phyloP scores from a whole-genome alignment of 2,888 invertebrate genomes.

The Eurytoma californica region DNA sequence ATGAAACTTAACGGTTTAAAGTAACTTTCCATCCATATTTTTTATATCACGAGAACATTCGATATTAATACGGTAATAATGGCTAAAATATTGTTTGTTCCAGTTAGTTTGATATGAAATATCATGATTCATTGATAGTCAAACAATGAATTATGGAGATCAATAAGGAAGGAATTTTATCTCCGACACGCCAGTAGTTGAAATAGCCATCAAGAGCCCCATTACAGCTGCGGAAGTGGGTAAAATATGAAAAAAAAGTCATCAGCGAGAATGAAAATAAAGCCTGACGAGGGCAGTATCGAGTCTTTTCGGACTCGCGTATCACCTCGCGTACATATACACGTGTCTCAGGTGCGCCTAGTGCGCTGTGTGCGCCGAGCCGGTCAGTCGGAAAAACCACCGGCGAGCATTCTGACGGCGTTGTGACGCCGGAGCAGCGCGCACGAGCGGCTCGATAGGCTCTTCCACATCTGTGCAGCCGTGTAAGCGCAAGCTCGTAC shows the following conservation, averaged over 20 bases:
- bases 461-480: neutral
- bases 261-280: neutral
- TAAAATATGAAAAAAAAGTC: neutral
- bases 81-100: no score
- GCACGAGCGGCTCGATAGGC: neutral
- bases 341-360: neutral
- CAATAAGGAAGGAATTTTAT: neutral
- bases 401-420: slow-evolving; percentile 2
- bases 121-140: neutral
- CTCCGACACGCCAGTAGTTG: neutral
- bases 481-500: neutral
- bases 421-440: neutral
- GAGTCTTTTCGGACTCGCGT: neutral
- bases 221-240: no score
- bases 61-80: neutral
- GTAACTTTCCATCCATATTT: neutral
- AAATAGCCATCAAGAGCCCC: neutral
- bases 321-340: neutral
- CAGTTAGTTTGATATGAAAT: neutral
- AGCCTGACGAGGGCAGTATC: neutral
- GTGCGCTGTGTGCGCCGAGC: neutral
- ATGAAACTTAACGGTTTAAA: neutral
- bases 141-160: neutral
- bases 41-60: neutral
- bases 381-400: slow-evolving; percentile 30